A percentile compares a stretch with the other conserved stretches of the same genome.
These are phyloP conservation scores for Diaprepes abbreviatus DNA, from an alignment of 2,888 invertebrate species.

Conservation along the genomic window DNA sequence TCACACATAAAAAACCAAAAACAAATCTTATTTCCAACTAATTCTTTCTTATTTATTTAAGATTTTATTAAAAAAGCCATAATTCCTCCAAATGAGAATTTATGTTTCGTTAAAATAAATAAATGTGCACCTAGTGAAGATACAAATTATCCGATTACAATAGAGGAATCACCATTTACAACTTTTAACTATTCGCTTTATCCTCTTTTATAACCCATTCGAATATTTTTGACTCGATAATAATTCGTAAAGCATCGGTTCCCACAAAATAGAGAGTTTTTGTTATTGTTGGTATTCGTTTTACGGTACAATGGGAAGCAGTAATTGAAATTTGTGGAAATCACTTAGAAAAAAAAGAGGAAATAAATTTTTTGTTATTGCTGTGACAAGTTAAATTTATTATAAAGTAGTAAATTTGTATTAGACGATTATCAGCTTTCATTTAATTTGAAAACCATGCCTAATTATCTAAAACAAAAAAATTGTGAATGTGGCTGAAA, in stretches of 20 bases:
- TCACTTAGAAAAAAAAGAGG: too few species aligned
- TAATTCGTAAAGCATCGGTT: slow-evolving; percentile 2
- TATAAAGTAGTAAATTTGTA: too few species aligned
- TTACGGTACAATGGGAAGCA: too few species aligned
- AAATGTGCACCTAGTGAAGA: slow-evolving; percentile 8
- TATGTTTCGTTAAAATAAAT: slow-evolving; percentile 6
- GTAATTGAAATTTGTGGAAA: too few species aligned
- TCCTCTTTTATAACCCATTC: slow-evolving; percentile 16
- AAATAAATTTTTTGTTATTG: too few species aligned
- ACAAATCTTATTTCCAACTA: background rate
- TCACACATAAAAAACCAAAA: slow-evolving; percentile 1
- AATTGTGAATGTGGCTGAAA: too few species aligned
- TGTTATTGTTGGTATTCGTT: background rate
- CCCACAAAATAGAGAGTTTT: slow-evolving; percentile 5
- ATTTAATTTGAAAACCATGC: too few species aligned
- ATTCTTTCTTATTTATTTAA: slow-evolving; percentile 1
- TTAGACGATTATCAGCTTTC: too few species aligned
- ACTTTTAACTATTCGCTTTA: slow-evolving; percentile 7
- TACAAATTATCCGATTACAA: slow-evolving; percentile 21
- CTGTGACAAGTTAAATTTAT: too few species aligned
- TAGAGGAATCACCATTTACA: slow-evolving; percentile 6
- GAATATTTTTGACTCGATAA: background rate
- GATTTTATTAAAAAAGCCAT: slow-evolving; percentile 1
- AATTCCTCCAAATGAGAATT: slow-evolving; percentile 9
- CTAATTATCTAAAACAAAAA: too few species aligned